Evolutionary conservation across 2,797 vertebrate genomes (phyloP), one percentile per base, ranked within the genome.

Genomic region (Phataginus tricuspis): DNA sequence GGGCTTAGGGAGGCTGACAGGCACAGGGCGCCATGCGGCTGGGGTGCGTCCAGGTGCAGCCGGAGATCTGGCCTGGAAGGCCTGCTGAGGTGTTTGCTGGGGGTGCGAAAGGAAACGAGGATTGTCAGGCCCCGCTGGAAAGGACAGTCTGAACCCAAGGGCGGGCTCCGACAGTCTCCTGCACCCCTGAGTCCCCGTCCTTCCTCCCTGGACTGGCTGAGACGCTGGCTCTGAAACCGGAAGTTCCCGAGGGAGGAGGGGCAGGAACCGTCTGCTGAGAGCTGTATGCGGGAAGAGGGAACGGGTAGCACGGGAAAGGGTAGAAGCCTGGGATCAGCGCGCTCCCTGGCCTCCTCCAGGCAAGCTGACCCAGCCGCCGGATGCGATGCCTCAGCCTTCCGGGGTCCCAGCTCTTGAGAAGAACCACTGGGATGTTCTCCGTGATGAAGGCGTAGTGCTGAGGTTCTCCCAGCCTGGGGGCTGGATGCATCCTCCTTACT

Each of bases 41-140:
- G 29, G 21, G 64, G 84, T 27, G 23, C 9, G 7, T 57, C 14
- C 59, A 5, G 14, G 63, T 14, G 5, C 3, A 13, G 51, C 68
- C 0, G 2, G 39, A 83, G 79, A 64, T 55, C 37, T 37, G 71
- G 34, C 77, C 91, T 37, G 12, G 21, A 63, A 84, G 90, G 18
- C 25, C 8, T 1, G 45, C 11, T 0, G 49, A 57, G 55, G 69
- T 31, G 42, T 74, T 74, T 27, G 34, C 87, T 19, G 55, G 59
- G 51, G 68, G 31, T 1, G 5, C 2, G 31, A 45, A 1, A 42
- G 77, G 96, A 77, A 55, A 21, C 14, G 92, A 95, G 94, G 88
- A 88, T 97, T 97, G 96, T 95, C 97, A 97, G 55, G 18, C 79
- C 42, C 15, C 66, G 0, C 31, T 57, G 66, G 93, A 42, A 94